Evolutionary conservation across 2,888 invertebrate genomes (phyloP).

Genomic region (Drosophila greeni): DNA sequence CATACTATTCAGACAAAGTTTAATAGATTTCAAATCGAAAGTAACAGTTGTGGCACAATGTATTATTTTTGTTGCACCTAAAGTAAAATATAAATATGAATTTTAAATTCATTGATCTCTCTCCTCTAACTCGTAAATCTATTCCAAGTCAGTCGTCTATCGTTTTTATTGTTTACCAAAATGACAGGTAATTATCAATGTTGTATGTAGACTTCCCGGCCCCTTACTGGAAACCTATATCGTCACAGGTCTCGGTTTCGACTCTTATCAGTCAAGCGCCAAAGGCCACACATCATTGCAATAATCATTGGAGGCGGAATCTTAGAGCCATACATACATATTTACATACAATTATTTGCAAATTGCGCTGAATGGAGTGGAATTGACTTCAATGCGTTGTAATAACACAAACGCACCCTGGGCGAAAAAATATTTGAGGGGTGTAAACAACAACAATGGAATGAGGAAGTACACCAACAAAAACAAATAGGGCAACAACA

Average conservation of each 20-base stretch:
- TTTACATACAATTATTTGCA: neutral
- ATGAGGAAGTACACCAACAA: constrained; percentile 10
- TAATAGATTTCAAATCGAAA: neutral
- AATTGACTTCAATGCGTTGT: neutral
- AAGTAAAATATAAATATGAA: neutral
- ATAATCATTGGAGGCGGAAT: constrained; percentile 20
- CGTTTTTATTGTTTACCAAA: constrained; percentile 4
- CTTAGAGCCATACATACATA: neutral
- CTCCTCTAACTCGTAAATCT: neutral
- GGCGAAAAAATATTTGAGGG: constrained; percentile 21
- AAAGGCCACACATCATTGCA: constrained; percentile 27
- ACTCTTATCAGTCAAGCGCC: constrained; percentile 33
- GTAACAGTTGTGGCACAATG: no score
- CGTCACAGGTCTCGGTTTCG: constrained; percentile 13
- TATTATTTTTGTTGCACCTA: neutral
- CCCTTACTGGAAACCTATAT: neutral
- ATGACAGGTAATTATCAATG: constrained; percentile 6
- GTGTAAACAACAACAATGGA: constrained; percentile 31
- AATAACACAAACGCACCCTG: constrained; percentile 22
- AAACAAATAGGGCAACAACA: constrained; percentile 8
- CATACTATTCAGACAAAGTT: neutral
- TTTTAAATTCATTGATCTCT: neutral
- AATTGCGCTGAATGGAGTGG: constrained; percentile 12
- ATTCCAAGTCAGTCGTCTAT: no score
- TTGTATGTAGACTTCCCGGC: constrained; percentile 13